Conservation (phyloP, 1,140 invertebrate species). For the Pogonomyrmex californicus region DNA sequence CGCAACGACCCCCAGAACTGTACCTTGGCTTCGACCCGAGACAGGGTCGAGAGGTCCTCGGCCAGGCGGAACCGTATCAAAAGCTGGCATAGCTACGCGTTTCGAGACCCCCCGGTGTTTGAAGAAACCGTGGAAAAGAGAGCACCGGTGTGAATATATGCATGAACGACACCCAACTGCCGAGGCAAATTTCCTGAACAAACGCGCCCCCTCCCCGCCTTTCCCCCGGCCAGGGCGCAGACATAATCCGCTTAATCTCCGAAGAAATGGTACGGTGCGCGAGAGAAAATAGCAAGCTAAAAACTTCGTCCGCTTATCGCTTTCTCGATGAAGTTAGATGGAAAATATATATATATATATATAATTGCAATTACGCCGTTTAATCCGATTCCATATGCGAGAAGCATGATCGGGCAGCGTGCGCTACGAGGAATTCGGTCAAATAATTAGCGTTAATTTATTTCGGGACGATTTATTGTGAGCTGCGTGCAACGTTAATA, state of each 20-base stretch:
- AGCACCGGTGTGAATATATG: conserved; percentile 61
- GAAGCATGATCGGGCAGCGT: conserved; percentile 4
- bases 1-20: conserved; percentile 66
- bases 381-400: conserved; percentile 46
- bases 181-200: conserved; percentile 61
- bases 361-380: conserved; percentile 49
- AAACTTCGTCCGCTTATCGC: conserved; percentile 5
- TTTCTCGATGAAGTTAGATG: not conserved
- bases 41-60: conserved; percentile 75
- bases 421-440: conserved; percentile 50
- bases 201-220: conserved; percentile 4
- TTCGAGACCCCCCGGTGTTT: conserved; percentile 41
- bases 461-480: conserved; percentile 55
- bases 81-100: conserved; percentile 69
- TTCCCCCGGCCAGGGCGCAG: not conserved
- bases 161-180: conserved; percentile 52
- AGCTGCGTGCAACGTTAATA: conserved; percentile 48
- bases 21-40: conserved; percentile 60
- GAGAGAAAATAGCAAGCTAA: not conserved
- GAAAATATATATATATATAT: conserved; percentile 19
- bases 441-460: conserved; percentile 63
- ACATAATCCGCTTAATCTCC: conserved; percentile 52
- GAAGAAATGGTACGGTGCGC: conserved; percentile 28
- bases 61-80: conserved; percentile 75
- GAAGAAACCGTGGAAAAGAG: conserved; percentile 61